Base-by-base conservation (phyloP, 1,140 invertebrate genomes). In the Luehdorfia chinensis region DNA sequence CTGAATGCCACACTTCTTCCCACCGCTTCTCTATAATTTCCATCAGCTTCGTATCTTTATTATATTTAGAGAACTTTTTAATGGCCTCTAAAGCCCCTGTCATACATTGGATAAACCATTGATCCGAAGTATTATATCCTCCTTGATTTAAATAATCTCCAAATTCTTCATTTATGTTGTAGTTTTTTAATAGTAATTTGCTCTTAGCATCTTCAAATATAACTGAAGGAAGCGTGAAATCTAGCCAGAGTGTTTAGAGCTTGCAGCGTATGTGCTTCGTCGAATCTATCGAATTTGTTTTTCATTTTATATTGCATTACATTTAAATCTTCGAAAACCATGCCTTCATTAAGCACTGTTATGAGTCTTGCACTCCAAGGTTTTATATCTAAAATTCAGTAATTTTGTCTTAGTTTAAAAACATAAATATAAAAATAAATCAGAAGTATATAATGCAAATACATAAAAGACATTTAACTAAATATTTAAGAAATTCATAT, bases 321-420 rank as follows among this genome's bases (percentile, higher is more conserved):
- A 36, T 66, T 71, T 33, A 86, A 59, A 60, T 86, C 76, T 66
- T 84, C 74, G 33, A 81, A 80, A 1, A 86, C 70, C 39, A 83
- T 59, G 14, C 69, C 72, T 25, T 80, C 63, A n/a, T 75, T 45
- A 2, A 80, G 34, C 7, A 50, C 11, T 25, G 55, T 55, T 9
- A 80, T 45, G 8, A 84, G 47, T 34, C 47, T 59, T 27, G 79
- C 50, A 54, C 77, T 73, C 77, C 77, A 85, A 2, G 69, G 50
- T 28, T 62, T 67, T 6, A 81, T 23, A 48, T 44, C 81, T 85
- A 27, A 36, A 75, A 72, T n/a, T n/a, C n/a, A n/a, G n/a, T n/a
- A n/a, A n/a, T n/a, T n/a, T n/a, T n/a, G n/a, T n/a, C n/a, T n/a
- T n/a, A n/a, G n/a, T n/a, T n/a, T n/a, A n/a, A n/a, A n/a, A n/a